Evolutionary conservation across 2,888 invertebrate species (phyloP).

Genomic region (Meteorus cinctellus): DNA sequence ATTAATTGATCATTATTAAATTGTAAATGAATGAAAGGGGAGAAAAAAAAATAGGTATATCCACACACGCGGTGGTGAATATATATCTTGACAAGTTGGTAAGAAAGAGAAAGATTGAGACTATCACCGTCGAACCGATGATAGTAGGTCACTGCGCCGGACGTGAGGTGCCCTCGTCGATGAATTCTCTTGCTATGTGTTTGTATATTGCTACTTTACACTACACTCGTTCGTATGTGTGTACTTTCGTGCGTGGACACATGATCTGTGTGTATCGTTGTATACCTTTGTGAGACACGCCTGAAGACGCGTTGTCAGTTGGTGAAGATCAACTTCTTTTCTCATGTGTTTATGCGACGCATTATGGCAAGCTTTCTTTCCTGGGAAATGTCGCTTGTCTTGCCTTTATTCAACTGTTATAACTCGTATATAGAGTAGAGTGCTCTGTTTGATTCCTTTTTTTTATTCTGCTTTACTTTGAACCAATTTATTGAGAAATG

Average conservation of each 20-base stretch:
- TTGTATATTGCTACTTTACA: slow-evolving; percentile 47
- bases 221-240: slow-evolving; percentile 40
- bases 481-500: background rate
- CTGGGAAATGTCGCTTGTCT: slow-evolving; percentile 59
- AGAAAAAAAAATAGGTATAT: slow-evolving; percentile 4
- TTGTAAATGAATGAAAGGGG: slow-evolving; percentile 9
- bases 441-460: background rate
- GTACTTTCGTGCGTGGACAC: slow-evolving; percentile 49
- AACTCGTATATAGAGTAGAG: slow-evolving; percentile 42
- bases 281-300: slow-evolving; percentile 34
- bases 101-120: slow-evolving; percentile 36
- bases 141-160: slow-evolving; percentile 73
- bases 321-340: slow-evolving; percentile 63
- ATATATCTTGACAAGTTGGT: slow-evolving; percentile 25
- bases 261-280: background rate
- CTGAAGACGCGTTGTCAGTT: slow-evolving; percentile 32
- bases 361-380: slow-evolving; percentile 66
- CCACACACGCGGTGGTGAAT: slow-evolving; percentile 16
- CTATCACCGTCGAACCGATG: slow-evolving; percentile 66
- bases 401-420: slow-evolving; percentile 35
- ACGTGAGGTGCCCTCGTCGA: slow-evolving; percentile 70
- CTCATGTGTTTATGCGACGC: slow-evolving; percentile 42
- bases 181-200: slow-evolving; percentile 52
- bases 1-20: slow-evolving; percentile 2
- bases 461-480: background rate